phyloP scores from a whole-genome alignment of 2,888 invertebrate genomes.

The Merodon equestris region DNA sequence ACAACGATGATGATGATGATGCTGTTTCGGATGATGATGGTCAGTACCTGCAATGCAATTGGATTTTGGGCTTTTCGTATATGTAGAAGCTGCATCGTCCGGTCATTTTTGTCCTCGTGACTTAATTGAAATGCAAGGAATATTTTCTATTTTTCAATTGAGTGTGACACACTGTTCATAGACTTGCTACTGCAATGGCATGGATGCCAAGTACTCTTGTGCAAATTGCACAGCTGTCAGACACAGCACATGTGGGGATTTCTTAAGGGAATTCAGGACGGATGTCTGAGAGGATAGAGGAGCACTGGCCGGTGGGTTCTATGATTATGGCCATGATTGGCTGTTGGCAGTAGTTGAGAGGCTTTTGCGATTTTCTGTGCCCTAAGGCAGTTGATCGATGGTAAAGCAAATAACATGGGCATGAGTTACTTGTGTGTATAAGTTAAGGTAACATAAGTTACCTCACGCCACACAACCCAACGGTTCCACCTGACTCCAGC shows the following conservation, averaged over 20 bases:
- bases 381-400: too few species aligned
- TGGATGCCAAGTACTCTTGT: constrained; percentile 10
- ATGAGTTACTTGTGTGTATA: too few species aligned
- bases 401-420: too few species aligned
- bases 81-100: too few species aligned
- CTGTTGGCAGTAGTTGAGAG: constrained; percentile 11
- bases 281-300: too few species aligned
- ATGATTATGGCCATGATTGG: neutral
- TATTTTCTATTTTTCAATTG: constrained; percentile 62
- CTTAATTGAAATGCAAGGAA: constrained; percentile 67
- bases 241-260: constrained; percentile 36
- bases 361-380: too few species aligned
- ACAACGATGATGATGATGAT: constrained; percentile 19
- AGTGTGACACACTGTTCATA: constrained; percentile 25
- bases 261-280: constrained; percentile 25
- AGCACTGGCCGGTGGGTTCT: too few species aligned
- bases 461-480: too few species aligned
- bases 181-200: constrained; percentile 5
- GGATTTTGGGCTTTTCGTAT: constrained; percentile 36
- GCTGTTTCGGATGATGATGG: constrained; percentile 46
- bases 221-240: constrained; percentile 61
- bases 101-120: constrained; percentile 45
- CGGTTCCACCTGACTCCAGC: too few species aligned
- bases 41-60: constrained; percentile 63
- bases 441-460: too few species aligned